These are phyloP conservation scores for Camelus bactrianus DNA, from an alignment of 2,113 vertebrate species.

Conservation along the genomic window DNA sequence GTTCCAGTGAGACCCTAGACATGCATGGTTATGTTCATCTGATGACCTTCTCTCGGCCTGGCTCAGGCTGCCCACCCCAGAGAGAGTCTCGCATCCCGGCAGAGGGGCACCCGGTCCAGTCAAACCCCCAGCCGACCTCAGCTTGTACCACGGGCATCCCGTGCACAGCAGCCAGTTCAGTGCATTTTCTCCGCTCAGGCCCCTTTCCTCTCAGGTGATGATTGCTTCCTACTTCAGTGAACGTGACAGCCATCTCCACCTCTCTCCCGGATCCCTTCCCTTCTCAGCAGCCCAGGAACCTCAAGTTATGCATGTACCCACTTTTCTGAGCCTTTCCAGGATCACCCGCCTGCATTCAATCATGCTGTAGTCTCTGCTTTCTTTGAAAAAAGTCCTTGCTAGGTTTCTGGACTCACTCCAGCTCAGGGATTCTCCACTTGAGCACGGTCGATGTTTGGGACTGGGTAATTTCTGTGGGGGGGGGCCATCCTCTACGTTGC, in stretches of 20 bases:
- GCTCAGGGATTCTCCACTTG: background rate
- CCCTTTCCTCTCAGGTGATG: background rate
- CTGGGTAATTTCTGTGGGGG: background rate
- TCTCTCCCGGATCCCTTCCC: background rate
- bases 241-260: background rate
- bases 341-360: background rate
- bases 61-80: background rate
- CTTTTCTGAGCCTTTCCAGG: background rate
- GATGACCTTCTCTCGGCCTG: background rate
- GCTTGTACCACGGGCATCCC: accelerated
- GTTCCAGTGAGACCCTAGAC: background rate
- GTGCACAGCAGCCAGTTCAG: accelerated
- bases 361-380: background rate
- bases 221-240: background rate
- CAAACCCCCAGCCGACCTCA: background rate
- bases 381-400: background rate
- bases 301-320: background rate
- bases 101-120: too few species aligned
- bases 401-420: background rate
- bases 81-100: background rate
- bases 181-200: background rate
- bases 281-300: background rate
- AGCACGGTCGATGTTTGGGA: background rate
- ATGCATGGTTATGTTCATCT: background rate
- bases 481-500: accelerated